Evolutionary conservation across 2,888 invertebrate species (phyloP), one percentile per base, ranked within the genome.

Genomic region (Drosophila mulleri): DNA sequence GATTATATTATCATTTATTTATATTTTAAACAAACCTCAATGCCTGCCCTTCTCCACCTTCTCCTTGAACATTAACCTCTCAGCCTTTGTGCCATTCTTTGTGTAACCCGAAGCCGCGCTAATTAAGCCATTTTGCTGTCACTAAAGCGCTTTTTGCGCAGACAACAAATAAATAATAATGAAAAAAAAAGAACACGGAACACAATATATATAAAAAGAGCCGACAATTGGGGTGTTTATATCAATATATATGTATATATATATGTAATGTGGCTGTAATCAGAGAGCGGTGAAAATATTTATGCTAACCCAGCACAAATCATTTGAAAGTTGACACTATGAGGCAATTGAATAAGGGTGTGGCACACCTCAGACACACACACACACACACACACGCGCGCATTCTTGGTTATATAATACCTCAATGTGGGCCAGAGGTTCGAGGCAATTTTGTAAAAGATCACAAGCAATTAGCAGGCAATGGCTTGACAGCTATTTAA

Each of bases 311-410:
- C 66, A 78, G 54, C 66, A 74, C 82, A 83, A 83, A 80, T 78
- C 72, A 83, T 83, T 80, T 88, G 89, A 82, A 87, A 88, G 84
- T 83, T 87, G 87, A 88, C 82, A 86, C 88, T 83, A 73, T 74
- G 67, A 75, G 67, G 69, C 79, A 84, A 87, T 83, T 76, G 59
- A 78, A 66, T 70, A 54, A 54, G 54, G 54, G 54, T 54, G 54
- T 41, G 54, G 41, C 54, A 54, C 41, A 54, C 54, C 54, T 54
- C 60, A 58, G 37, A 72, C 42, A 9, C 18, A 42, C 41, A 42
- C 41, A 42, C 41, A 12, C 18, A 20, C 42, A 42, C 44, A 44
- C 20, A 44, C 7, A 63, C 79, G 39, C 39, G 39, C 23, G 2
- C 23, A 29, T 29, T 41, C 44, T 53, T 8, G 57, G 83, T 82